These are phyloP conservation scores for Geodia barretti DNA, from an alignment of 37 sponge, comb jelly and placozoan genomes.

Conservation along the genomic window DNA sequence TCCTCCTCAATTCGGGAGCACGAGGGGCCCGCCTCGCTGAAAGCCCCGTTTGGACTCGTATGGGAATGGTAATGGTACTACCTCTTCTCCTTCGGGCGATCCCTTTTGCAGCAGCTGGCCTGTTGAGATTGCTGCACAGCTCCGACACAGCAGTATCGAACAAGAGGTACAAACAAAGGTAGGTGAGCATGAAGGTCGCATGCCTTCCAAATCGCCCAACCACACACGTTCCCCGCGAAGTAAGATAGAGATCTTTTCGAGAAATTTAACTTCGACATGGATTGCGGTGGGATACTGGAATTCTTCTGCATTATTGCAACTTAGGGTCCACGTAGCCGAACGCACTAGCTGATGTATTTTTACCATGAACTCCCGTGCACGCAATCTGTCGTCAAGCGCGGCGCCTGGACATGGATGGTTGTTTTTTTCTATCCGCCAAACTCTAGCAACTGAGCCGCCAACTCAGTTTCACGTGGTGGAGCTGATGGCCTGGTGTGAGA, in stretches of 20 bases:
- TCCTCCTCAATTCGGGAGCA: slow-evolving; percentile 61
- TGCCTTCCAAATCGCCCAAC: neutral
- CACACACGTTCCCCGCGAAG: too few species aligned
- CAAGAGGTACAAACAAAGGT: slow-evolving; percentile 63
- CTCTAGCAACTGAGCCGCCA: slow-evolving; percentile 39
- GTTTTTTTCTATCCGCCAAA: neutral
- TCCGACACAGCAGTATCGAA: slow-evolving; percentile 50
- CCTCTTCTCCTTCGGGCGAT: slow-evolving; percentile 43
- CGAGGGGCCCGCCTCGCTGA: slow-evolving; percentile 49
- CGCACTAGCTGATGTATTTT: too few species aligned
- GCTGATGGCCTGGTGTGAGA: slow-evolving; percentile 93
- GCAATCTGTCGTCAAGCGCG: neutral
- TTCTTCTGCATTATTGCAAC: too few species aligned
- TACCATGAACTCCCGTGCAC: too few species aligned
- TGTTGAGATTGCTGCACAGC: slow-evolving; percentile 23
- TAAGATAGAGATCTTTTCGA: too few species aligned
- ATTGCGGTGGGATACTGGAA: too few species aligned
- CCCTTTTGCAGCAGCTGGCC: slow-evolving; percentile 58
- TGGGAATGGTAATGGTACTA: slow-evolving; percentile 79
- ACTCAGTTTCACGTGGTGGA: slow-evolving; percentile 59
- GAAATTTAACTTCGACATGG: too few species aligned
- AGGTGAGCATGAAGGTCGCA: neutral
- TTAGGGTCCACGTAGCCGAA: too few species aligned
- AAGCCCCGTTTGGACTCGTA: slow-evolving; percentile 77
- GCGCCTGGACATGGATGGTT: too few species aligned